Evolutionary conservation across 2,888 invertebrate species (phyloP).

Genomic region (Coecobrya sp.): DNA sequence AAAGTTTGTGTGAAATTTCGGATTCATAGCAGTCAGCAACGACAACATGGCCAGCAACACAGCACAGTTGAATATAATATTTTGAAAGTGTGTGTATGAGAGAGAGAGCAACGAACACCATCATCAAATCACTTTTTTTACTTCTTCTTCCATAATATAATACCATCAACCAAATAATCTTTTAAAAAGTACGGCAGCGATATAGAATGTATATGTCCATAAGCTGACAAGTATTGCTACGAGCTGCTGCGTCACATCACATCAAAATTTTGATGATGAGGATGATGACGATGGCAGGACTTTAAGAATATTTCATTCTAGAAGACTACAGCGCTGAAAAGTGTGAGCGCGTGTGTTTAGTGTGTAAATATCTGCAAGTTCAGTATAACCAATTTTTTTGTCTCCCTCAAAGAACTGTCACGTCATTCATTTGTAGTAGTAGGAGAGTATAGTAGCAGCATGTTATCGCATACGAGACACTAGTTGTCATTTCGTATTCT

Average conservation of each 20-base stretch:
- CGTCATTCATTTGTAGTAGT: slow-evolving; percentile 32
- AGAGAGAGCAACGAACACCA: slow-evolving; percentile 32
- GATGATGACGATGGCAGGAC: not conserved
- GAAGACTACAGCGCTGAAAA: not conserved
- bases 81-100: not conserved
- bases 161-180: no score
- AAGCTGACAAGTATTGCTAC: slow-evolving; percentile 30
- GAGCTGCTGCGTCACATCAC: slow-evolving; percentile 43
- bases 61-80: slow-evolving; percentile 56
- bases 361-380: not conserved
- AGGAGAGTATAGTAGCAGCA: not conserved
- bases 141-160: slow-evolving; percentile 54
- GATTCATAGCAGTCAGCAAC: slow-evolving; percentile 60
- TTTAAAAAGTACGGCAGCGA: no score
- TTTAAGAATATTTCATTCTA: no score
- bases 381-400: slow-evolving; percentile 1
- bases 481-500: slow-evolving; percentile 64
- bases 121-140: slow-evolving; percentile 68
- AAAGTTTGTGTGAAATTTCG: slow-evolving; percentile 72
- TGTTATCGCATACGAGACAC: not conserved
- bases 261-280: slow-evolving; percentile 43
- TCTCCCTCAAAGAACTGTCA: slow-evolving; percentile 44
- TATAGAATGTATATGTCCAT: not conserved
- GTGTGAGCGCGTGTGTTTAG: not conserved
- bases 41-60: slow-evolving; percentile 12